Base-by-base conservation (phyloP, 2,888 invertebrate species). In the Cinara cedri region DNA sequence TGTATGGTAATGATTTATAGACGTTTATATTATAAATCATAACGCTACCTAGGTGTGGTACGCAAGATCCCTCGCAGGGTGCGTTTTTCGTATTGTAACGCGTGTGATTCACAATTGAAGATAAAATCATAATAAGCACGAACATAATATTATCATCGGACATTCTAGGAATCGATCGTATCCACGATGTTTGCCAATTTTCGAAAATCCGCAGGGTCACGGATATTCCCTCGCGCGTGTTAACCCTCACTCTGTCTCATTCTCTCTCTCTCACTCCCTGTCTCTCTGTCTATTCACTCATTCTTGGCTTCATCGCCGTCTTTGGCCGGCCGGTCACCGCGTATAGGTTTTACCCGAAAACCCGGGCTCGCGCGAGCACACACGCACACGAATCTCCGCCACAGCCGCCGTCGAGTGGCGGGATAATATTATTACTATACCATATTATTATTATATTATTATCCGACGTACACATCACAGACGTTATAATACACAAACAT, bases 401-500 rank as follows among this genome's bases (percentile, higher is more conserved):
- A n/a, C n/a, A 46, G 14, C 42, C 72, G n/a, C 19, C 19, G 68
- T 19, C 14, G 34, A 9, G 21, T n/a, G 26, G 19, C 24, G 60
- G 46, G 60, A 72, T 72, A 34, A 34, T 34, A 34, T 34, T 34
- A 34, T 34, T 34, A 49, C 34, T 68, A 68, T 49, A n/a, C n/a
- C n/a, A n/a, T 66, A 66, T 24, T 66, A 46, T 44, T 63, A 19
- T 66, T 66, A 68, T 65, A 65, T 46, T 65, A 46, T 51, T 68
- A 68, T 68, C 66, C 57, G 71, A 21, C 26, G 21, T 8, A 49
- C 55, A 44, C 24, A 24, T 71, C 42, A n/a, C n/a, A 13, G 54
- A 71, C 46, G n/a, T 34, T 65, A 51, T 51, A 49, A 51, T 34
- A 66, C n/a, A 66, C 55, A 76, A 76, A 76, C 76, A 57, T 76